Evolutionary conservation across 2,113 vertebrate genomes (phyloP), one percentile per base, ranked within the genome.

Genomic region (Camelus bactrianus): DNA sequence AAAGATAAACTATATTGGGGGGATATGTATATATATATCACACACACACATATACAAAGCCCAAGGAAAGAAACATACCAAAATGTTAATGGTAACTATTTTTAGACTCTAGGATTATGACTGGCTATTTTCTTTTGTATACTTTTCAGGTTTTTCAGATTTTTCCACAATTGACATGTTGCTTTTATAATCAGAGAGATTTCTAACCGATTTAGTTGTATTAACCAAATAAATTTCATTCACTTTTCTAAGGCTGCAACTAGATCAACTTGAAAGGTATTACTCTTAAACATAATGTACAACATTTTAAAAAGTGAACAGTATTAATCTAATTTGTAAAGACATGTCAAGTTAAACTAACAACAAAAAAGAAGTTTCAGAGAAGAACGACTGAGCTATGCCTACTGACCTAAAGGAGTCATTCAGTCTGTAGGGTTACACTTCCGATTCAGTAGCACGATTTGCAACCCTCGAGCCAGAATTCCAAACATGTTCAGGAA

Each of bases 321-420:
- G 69, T 30, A 69, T 11, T 89, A 72, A 90, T 46, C 60, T 60
- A 97, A 83, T 14, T 86, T 83, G n/a, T 38, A 85, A 69, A 91
- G 26, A 83, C 58, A 87, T 3, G 0, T 85, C 64, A 64, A 79
- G 24, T 80, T 79, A 86, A 77, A 46, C 65, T 48, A 86, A 84
- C 15, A 92, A 93, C 13, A 48, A 93, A 91, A 62, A 62, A 60
- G 24, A 87, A 89, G n/a, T 81, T 76, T n/a, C 54, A 38, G 64
- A 73, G n/a, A 64, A 52, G 89, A 92, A 92, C 81, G 60, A 42
- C 10, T 38, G 13, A 48, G 28, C 81, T 69, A 20, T 80, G 38
- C 7, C 79, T 3, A 32, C 24, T 19, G 42, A 81, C 73, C 58
- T 77, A 7, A 81, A 77, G 26, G 32, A 80, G 75, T 46, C 46